phyloP scores from a whole-genome alignment of 2,797 vertebrate species.

The Epinephelus coioides region DNA sequence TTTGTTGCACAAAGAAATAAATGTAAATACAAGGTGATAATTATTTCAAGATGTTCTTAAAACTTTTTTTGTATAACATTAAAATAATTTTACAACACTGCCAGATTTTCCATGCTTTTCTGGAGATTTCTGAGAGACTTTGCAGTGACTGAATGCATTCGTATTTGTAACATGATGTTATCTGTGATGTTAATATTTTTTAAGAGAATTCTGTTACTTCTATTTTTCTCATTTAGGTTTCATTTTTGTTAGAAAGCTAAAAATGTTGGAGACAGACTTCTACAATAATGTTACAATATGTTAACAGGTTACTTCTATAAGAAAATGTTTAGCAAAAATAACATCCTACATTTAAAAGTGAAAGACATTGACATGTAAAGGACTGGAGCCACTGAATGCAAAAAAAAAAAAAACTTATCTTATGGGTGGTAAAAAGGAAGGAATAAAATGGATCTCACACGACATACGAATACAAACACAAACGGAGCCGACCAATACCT shows the following conservation, averaged over 20 bases:
- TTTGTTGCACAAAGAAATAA: too few species aligned
- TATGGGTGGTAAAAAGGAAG: background rate
- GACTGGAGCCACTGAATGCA: background rate
- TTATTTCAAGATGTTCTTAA: background rate
- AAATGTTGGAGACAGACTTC: background rate
- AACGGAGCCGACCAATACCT: conserved; percentile 90
- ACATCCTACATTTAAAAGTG: conserved; percentile 40
- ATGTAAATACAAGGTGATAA: too few species aligned
- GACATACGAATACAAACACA: conserved; percentile 85
- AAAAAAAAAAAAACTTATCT: background rate
- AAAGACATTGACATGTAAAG: conserved; percentile 5
- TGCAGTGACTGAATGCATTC: too few species aligned
- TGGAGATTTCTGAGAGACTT: background rate
- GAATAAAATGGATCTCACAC: conserved; percentile 45
- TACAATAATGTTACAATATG: too few species aligned
- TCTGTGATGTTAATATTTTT: too few species aligned
- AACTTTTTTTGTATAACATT: background rate
- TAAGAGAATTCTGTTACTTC: background rate
- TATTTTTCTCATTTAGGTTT: background rate
- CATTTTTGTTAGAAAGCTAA: background rate
- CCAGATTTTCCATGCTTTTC: background rate
- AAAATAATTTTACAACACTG: background rate
- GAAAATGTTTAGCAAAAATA: background rate
- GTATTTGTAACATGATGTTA: too few species aligned
- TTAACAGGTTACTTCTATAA: background rate